phyloP scores from a whole-genome alignment of 1,140 invertebrate genomes.

The Panagrolaimus sp. region DNA sequence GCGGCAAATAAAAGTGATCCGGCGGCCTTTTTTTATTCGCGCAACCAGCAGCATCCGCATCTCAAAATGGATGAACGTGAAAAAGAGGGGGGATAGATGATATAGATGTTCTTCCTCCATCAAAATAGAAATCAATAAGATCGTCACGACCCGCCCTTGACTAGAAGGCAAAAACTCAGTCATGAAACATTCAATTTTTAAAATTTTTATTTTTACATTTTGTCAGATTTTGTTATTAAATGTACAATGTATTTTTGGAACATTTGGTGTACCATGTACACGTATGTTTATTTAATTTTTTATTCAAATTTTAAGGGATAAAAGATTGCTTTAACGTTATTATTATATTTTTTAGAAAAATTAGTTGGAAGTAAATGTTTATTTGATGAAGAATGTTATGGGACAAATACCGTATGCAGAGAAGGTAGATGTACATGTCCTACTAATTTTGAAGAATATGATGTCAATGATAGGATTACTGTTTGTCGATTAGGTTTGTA shows the following conservation, averaged over 20 bases:
- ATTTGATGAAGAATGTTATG: conserved; percentile 58
- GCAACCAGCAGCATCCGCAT: too few species aligned
- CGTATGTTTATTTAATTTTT: conserved; percentile 28
- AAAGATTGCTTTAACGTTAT: too few species aligned
- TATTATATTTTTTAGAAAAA: conserved; percentile 58
- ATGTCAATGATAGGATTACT: conserved; percentile 47
- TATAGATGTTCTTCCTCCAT: background rate
- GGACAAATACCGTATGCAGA: conserved; percentile 53
- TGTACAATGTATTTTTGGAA: conserved; percentile 4
- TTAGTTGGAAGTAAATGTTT: conserved; percentile 53
- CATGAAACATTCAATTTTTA: background rate
- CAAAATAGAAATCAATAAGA: background rate
- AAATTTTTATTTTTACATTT: conserved; percentile 17
- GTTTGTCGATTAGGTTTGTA: conserved; percentile 51
- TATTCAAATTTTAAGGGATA: background rate
- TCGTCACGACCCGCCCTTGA: conserved; percentile 14
- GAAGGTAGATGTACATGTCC: conserved; percentile 55
- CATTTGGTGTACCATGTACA: conserved; percentile 52
- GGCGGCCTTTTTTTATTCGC: too few species aligned
- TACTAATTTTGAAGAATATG: conserved; percentile 57
- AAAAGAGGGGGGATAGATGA: background rate
- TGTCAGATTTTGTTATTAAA: background rate
- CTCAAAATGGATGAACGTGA: background rate
- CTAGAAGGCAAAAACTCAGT: background rate
- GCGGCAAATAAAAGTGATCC: too few species aligned